Evolutionary conservation across 2,888 invertebrate genomes (phyloP).

Genomic region (Ormyrus pomaceus): DNA sequence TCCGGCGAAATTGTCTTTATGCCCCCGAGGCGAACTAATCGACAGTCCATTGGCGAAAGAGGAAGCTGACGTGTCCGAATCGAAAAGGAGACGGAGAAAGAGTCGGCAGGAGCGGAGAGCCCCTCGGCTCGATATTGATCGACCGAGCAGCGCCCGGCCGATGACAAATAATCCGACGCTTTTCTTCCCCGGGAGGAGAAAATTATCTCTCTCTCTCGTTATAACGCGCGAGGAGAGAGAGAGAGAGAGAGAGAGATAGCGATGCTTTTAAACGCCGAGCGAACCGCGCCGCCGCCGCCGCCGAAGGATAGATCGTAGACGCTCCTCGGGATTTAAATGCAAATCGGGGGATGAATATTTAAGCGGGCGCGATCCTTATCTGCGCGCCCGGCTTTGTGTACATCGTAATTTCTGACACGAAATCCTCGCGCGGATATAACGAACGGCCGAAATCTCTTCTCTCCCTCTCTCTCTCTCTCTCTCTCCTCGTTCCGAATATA

Average conservation of each 20-base stretch:
- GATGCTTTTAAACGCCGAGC: too few relatives aligned
- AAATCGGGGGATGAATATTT: too few relatives aligned
- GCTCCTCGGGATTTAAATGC: too few relatives aligned
- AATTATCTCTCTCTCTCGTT: neutral
- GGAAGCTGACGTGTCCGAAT: conserved; percentile 46
- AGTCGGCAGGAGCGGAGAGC: neutral
- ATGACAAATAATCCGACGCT: conserved; percentile 55
- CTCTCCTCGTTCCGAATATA: conserved; percentile 14
- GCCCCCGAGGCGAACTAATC: conserved; percentile 9
- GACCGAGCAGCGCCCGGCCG: neutral
- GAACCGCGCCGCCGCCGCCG: too few relatives aligned
- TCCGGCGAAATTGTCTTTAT: neutral
- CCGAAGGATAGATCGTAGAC: too few relatives aligned
- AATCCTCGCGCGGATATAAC: too few relatives aligned
- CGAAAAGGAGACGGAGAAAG: neutral
- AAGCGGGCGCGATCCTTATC: too few relatives aligned
- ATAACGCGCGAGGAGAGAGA: neutral
- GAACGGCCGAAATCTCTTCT: neutral
- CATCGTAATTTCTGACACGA: too few relatives aligned
- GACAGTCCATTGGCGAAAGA: conserved; percentile 45
- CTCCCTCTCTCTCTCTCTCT: neutral
- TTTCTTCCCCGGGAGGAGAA: neutral
- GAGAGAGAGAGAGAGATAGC: too few relatives aligned
- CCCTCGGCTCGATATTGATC: conserved; percentile 53
- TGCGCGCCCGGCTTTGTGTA: too few relatives aligned